Conservation (phyloP, 2,113 vertebrate species). For the Oncorhynchus kisutch region DNA sequence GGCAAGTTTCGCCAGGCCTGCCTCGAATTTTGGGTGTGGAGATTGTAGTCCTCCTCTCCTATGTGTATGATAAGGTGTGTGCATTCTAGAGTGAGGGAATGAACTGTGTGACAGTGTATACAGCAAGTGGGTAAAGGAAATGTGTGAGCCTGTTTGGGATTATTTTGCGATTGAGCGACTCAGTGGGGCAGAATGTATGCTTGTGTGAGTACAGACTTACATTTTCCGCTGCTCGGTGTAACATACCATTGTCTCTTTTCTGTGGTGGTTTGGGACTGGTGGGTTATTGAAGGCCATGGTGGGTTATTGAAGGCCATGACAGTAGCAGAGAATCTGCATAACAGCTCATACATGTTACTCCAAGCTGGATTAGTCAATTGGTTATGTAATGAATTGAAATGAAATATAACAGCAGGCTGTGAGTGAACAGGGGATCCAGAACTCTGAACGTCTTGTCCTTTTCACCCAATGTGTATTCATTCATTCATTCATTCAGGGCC, state of each 20-base stretch:
- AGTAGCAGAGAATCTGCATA: background rate
- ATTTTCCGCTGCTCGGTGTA: background rate
- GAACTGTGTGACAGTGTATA: constrained; percentile 31
- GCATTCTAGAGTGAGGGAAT: background rate
- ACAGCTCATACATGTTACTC: background rate
- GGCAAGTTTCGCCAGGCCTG: background rate
- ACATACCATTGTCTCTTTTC: background rate
- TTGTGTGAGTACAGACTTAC: background rate
- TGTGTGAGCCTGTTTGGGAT: background rate
- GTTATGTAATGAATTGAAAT: constrained; percentile 23
- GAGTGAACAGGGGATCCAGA: background rate
- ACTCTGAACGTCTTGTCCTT: background rate
- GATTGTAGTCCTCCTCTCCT: background rate
- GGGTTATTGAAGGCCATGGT: background rate
- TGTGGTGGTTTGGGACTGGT: background rate
- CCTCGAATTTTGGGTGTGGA: background rate
- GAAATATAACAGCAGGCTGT: background rate
- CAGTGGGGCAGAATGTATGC: background rate
- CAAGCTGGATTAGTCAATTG: constrained; percentile 27
- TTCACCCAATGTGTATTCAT: too few relatives aligned
- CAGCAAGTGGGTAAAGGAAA: background rate
- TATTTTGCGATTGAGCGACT: background rate
- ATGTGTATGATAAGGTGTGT: background rate
- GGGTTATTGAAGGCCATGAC: background rate
- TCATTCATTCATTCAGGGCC: background rate